phyloP scores from a whole-genome alignment of 2,113 vertebrate species.

The Oreamnos americanus region DNA sequence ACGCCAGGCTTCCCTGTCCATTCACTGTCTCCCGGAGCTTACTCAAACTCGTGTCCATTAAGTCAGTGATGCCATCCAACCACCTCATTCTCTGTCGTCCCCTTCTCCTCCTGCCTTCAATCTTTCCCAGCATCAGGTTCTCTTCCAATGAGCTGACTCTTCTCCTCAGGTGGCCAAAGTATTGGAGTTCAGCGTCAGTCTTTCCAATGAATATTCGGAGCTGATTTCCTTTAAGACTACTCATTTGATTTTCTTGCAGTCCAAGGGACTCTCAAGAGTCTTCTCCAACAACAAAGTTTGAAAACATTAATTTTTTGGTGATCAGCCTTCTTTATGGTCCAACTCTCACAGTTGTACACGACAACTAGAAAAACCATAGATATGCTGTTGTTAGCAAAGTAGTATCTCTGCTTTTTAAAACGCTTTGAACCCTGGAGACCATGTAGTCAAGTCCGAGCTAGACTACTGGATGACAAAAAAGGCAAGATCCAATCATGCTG shows the following conservation, averaged over 20 bases:
- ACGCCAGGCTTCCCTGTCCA: not conserved
- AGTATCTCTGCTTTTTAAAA: not conserved
- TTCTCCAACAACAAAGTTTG: not conserved
- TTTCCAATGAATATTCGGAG: not conserved
- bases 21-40: not conserved
- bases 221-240: not conserved
- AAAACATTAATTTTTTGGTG: not conserved
- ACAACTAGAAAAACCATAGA: not conserved
- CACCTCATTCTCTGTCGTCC: not conserved
- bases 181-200: not conserved
- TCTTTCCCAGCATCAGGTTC: not conserved
- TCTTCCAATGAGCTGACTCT: not conserved
- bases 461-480: not conserved
- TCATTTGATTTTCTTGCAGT: not conserved
- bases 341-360: not conserved
- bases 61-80: not conserved
- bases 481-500: fast-evolving
- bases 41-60: not conserved
- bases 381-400: fast-evolving
- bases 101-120: not conserved
- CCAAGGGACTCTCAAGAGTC: not conserved
- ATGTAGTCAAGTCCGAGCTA: not conserved
- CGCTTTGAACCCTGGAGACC: not conserved
- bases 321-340: not conserved
- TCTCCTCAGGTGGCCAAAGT: not conserved